Evolutionary conservation across 1,140 invertebrate genomes (phyloP), one percentile per base, ranked within the genome.

Genomic region (Calephelis nemesis): DNA sequence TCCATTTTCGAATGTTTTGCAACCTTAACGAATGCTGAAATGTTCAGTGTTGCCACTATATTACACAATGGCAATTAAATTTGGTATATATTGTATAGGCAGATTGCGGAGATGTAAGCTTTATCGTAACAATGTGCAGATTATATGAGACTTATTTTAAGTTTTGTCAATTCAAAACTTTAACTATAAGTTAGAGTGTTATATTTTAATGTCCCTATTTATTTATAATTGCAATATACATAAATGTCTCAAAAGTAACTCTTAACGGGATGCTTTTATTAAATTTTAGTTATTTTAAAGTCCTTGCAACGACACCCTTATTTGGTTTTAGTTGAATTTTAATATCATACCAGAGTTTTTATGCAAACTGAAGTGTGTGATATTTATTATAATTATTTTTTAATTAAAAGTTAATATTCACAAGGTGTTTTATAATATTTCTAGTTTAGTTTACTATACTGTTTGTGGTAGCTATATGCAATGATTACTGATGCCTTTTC

Each of bases 181-280:
- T 91, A 90, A 91, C 87, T 89, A 91, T 91, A 91, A 91, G 89
- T 91, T 91, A 91, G 85, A 88, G 86, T 81, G 83, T 87, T 90
- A 79, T 90, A 84, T 90, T 87, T 83, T 82, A 81, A 82, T 87
- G 84, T 84, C 83, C 85, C 82, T 88, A 89, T 88, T 89, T 88
- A 88, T 87, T 85, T 82, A 82, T 81, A 83, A 83, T 74, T 81
- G 80, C 82, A 78, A 72, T 83, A 75, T 88, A 83, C 70, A 69
- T 76, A 81, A 74, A 81, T 81, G 82, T 87, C 85, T 85, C 81
- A 84, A 85, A 87, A 75, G 74, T 77, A 74, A 73, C 70, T 74
- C 60, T 74, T 68, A 50, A 71, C 58, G 66, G 69, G 74, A 78
- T 75, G 75, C 74, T 74, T 79, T 84, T 45, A 7, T 83, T 78